Percentiles rank a stretch among this genome's conserved stretches.
phyloP scores from a whole-genome alignment of 2,797 vertebrate species.

The Tolypeutes matacus region DNA sequence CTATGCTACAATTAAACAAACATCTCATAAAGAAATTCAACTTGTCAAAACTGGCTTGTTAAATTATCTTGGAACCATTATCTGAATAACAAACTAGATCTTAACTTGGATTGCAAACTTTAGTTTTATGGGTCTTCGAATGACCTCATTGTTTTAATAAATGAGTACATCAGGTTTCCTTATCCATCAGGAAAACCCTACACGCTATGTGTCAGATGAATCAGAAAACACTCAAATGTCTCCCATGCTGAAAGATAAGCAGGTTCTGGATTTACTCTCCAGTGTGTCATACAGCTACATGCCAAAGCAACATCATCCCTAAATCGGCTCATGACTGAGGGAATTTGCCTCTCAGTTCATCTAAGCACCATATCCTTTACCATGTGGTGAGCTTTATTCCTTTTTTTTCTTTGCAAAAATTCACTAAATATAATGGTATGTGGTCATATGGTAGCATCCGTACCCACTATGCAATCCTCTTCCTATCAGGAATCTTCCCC shows the following conservation, averaged over 20 bases:
- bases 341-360: not conserved
- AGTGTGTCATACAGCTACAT: not conserved
- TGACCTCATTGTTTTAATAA: conserved; percentile 72
- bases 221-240: conserved; percentile 69
- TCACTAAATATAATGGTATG: not conserved
- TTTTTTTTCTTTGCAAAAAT: not conserved
- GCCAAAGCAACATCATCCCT: not conserved
- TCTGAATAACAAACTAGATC: conserved; percentile 75
- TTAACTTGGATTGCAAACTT: conserved; percentile 71
- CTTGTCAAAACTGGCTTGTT: conserved; percentile 80
- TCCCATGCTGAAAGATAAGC: conserved; percentile 54
- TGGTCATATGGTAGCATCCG: rapidly evolving
- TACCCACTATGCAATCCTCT: not conserved
- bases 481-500: not conserved
- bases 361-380: not conserved
- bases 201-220: conserved; percentile 47
- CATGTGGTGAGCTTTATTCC: not conserved
- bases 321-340: not conserved
- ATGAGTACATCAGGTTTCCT: conserved; percentile 67
- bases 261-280: conserved; percentile 19
- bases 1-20: conserved; percentile 71
- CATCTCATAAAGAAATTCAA: conserved; percentile 76
- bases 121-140: conserved; percentile 71
- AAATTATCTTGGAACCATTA: conserved; percentile 72
- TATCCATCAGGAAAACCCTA: conserved; percentile 51